phyloP scores from a whole-genome alignment of 2,113 vertebrate genomes.

The Calonectris borealis region DNA sequence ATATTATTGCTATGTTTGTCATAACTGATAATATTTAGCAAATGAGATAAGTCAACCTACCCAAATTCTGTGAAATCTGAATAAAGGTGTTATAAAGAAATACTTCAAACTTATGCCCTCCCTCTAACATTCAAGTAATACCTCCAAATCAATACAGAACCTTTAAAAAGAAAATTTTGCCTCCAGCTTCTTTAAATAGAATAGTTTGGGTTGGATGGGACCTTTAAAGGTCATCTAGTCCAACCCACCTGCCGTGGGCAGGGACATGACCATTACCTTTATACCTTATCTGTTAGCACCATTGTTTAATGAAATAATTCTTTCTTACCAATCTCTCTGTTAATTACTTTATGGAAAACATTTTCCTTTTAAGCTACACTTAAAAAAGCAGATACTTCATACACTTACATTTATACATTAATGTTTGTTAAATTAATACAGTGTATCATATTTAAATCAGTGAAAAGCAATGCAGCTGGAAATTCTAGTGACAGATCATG shows the following conservation, averaged over 20 bases:
- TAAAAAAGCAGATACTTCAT: not conserved
- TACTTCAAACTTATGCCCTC: not conserved
- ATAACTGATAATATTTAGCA: not conserved
- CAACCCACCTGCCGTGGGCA: too few species aligned
- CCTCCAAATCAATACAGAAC: not conserved
- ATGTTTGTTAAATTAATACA: not conserved
- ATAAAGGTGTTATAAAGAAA: not conserved
- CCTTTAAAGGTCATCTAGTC: too few species aligned
- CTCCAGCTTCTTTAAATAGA: not conserved
- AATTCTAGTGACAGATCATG: not conserved
- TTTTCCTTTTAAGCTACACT: not conserved
- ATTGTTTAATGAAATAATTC: not conserved
- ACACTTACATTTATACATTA: not conserved
- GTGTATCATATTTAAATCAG: not conserved
- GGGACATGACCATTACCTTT: not conserved
- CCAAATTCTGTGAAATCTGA: not conserved
- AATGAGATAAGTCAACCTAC: not conserved
- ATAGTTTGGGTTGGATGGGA: too few species aligned
- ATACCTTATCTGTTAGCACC: not conserved
- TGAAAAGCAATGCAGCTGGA: not conserved
- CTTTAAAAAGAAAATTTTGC: not conserved
- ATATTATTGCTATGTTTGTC: not conserved
- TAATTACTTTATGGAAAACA: not conserved
- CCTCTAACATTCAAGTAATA: not conserved
- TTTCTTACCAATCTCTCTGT: not conserved